phyloP scores from a whole-genome alignment of 2,797 vertebrate species.

The Myotis findleyi region DNA sequence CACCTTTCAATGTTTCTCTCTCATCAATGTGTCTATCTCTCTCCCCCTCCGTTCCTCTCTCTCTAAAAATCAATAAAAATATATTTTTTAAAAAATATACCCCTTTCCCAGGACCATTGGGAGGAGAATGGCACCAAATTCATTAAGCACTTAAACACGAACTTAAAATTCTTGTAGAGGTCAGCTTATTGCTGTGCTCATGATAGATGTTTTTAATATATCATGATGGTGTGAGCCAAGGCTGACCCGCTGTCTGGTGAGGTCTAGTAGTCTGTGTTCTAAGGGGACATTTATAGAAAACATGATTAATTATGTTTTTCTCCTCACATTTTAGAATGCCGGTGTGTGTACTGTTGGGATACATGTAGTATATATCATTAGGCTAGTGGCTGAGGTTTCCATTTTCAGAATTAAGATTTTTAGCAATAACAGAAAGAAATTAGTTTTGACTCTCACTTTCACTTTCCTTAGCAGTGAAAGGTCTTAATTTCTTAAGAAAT shows the following conservation, averaged over 20 bases:
- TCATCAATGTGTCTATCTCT: too few species aligned
- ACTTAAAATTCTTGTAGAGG: neutral
- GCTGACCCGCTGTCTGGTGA: neutral
- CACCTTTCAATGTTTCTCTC: too few species aligned
- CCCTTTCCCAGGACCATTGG: neutral
- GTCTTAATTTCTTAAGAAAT: conserved; percentile 3
- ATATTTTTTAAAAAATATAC: neutral
- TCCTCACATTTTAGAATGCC: conserved; percentile 19
- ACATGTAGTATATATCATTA: neutral
- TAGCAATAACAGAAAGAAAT: neutral
- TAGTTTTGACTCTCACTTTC: conserved; percentile 4
- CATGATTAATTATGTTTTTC: conserved; percentile 31
- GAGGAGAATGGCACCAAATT: neutral
- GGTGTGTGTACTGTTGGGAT: neutral
- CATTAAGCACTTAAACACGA: neutral
- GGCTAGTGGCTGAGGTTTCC: neutral
- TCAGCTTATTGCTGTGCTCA: neutral
- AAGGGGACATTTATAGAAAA: neutral
- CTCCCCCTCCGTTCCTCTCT: too few species aligned
- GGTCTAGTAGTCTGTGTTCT: neutral
- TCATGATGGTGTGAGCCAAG: neutral
- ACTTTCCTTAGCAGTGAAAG: conserved; percentile 1
- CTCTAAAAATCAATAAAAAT: too few species aligned
- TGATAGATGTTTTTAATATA: conserved; percentile 65
- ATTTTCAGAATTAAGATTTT: conserved; percentile 18